These are phyloP conservation scores for Micrasema minimum DNA, from an alignment of 1,140 invertebrate genomes.

Conservation along the genomic window DNA sequence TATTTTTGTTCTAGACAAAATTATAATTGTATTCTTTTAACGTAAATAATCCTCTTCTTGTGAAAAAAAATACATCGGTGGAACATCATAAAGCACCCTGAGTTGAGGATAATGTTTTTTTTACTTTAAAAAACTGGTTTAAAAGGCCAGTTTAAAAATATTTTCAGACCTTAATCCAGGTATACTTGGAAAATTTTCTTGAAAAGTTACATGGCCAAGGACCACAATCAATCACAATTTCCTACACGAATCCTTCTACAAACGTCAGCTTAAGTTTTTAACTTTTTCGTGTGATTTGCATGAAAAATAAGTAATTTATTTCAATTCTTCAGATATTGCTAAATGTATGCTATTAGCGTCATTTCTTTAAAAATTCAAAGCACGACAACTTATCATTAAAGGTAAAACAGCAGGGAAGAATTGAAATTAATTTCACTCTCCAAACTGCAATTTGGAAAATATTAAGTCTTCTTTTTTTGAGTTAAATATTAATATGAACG, in stretches of 20 bases:
- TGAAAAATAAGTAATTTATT: too few relatives aligned
- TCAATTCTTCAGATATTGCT: neutral
- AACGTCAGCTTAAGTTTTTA: neutral
- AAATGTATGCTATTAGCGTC: neutral
- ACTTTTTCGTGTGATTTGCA: neutral
- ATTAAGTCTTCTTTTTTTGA: too few relatives aligned
- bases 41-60: neutral
- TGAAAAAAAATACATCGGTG: neutral
- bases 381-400: neutral
- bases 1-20: neutral
- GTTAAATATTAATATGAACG: too few relatives aligned
- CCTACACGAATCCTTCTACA: conserved; percentile 1
- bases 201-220: conserved; percentile 25
- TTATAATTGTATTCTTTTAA: neutral
- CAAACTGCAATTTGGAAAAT: too few relatives aligned
- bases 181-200: conserved; percentile 17
- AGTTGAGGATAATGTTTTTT: neutral
- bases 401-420: neutral
- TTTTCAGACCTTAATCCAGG: conserved; percentile 28
- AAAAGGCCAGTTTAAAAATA: too few relatives aligned
- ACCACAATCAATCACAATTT: conserved; percentile 34
- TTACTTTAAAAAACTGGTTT: too few relatives aligned
- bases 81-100: conserved; percentile 1
- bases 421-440: too few relatives aligned
- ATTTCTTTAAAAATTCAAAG: neutral